A percentile compares a stretch with the other conserved stretches of the same genome.
Conservation (phyloP, 2,113 vertebrate species). For the Sarotherodon lohbergeri region DNA sequence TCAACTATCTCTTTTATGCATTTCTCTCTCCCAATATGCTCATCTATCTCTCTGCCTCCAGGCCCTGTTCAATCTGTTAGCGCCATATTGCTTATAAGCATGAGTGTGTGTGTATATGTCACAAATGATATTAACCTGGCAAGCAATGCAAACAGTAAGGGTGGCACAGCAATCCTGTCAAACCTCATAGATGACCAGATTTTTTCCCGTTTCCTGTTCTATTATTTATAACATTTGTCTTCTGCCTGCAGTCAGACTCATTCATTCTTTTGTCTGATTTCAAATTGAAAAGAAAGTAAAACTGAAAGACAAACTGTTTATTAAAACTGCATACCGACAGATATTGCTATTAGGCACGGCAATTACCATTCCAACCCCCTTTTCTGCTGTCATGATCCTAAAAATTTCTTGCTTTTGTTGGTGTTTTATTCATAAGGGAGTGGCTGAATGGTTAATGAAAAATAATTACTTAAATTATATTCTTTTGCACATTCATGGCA, state of each 20-base stretch:
- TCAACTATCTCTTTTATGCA: not conserved
- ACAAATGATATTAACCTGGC: not conserved
- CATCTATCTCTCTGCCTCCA: constrained; percentile 5
- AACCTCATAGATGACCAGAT: not conserved
- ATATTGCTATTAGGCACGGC: not conserved
- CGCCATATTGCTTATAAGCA: not conserved
- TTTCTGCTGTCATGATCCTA: not conserved
- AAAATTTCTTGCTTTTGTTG: not conserved
- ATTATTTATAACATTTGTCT: not conserved
- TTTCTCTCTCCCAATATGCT: constrained; percentile 12
- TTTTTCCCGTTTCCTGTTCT: not conserved
- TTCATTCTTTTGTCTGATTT: not conserved
- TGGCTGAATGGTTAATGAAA: not conserved
- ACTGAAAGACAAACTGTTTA: not conserved
- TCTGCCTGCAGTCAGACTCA: not conserved
- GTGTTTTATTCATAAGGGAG: not conserved
- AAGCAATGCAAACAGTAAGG: not conserved
- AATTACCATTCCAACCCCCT: not conserved
- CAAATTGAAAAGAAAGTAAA: not conserved
- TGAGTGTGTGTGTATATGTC: not conserved
- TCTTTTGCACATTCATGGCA: not conserved
- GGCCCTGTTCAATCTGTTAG: constrained; percentile 2
- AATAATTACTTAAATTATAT: not conserved
- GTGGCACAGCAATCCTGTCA: not conserved
- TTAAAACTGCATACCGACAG: not conserved